A percentile compares a stretch with the other conserved stretches of the same genome.
These are phyloP conservation scores for Pelodytes ibericus DNA, from an alignment of 2,797 vertebrate genomes.

Conservation along the genomic window DNA sequence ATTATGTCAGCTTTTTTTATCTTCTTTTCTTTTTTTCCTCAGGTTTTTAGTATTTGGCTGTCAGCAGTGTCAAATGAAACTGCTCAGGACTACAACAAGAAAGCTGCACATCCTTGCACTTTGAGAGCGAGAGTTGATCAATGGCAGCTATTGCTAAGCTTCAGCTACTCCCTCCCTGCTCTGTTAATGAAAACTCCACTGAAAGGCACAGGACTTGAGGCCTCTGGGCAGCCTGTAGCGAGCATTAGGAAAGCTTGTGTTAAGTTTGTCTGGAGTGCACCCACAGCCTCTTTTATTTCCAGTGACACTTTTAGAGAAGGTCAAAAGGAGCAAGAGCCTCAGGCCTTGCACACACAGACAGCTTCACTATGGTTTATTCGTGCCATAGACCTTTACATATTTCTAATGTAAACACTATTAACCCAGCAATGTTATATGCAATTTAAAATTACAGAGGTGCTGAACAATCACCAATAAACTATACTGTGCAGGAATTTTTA, in stretches of 20 bases:
- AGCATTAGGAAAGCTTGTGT: conserved; percentile 72
- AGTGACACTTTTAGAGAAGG: conserved; percentile 54
- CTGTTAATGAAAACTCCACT: conserved; percentile 75
- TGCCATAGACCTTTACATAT: conserved; percentile 10
- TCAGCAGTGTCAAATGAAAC: conserved; percentile 70
- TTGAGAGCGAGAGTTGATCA: conserved; percentile 72
- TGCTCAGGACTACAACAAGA: conserved; percentile 76
- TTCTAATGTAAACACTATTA: conserved; percentile 22
- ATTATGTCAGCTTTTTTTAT: conserved; percentile 64
- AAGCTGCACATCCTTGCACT: conserved; percentile 67
- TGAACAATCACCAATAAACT: neutral
- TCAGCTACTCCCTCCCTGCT: conserved; percentile 67
- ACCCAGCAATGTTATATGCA: neutral
- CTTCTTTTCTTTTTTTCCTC: conserved; percentile 15
- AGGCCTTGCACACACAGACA: conserved; percentile 31
- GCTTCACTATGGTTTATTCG: conserved; percentile 7
- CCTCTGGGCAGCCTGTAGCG: conserved; percentile 74
- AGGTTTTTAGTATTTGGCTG: conserved; percentile 67
- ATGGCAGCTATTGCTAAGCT: conserved; percentile 74
- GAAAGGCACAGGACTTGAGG: conserved; percentile 68
- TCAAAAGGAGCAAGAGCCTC: conserved; percentile 41
- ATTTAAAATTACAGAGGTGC: neutral
- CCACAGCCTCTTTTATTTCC: conserved; percentile 45
- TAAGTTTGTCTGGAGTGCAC: conserved; percentile 60
- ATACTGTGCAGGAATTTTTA: neutral